A percentile compares a stretch with the other conserved stretches of the same genome.
Conservation (phyloP, 2,888 invertebrate genomes). For the Lasioglossum vierecki region DNA sequence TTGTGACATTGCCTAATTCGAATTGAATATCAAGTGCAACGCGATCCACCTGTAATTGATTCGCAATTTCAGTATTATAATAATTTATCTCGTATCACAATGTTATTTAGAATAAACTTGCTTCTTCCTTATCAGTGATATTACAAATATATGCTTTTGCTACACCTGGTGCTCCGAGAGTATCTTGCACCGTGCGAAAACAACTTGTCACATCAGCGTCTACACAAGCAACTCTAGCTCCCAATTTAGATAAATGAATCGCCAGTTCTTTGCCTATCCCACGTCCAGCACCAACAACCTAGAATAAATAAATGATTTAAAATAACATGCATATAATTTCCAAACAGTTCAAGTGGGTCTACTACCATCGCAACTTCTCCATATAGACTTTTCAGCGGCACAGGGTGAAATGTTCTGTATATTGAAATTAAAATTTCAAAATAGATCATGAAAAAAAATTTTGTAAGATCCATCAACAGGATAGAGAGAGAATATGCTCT, state of each 20-base stretch:
- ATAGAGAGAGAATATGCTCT: conserved; percentile 86
- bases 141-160: conserved; percentile 86
- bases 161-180: conserved; percentile 83
- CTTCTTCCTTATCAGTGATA: conserved; percentile 85
- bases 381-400: conserved; percentile 86
- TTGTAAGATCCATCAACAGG: conserved; percentile 85
- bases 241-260: conserved; percentile 86
- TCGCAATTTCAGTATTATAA: conserved; percentile 29
- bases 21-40: conserved; percentile 84
- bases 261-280: conserved; percentile 88
- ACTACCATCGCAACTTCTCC: conserved; percentile 88
- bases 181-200: conserved; percentile 84
- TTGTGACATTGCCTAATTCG: conserved; percentile 86
- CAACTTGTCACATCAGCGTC: conserved; percentile 87
- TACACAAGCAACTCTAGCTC: conserved; percentile 87
- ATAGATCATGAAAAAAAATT: conserved; percentile 85
- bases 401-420: conserved; percentile 85
- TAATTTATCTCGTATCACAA: background rate
- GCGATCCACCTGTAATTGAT: conserved; percentile 79
- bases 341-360: background rate
- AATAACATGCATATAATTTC: background rate
- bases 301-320: conserved; percentile 33
- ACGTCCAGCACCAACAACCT: conserved; percentile 90
- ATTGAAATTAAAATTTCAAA: conserved; percentile 85
- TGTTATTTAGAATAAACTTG: conserved; percentile 18